These are phyloP conservation scores for Microcebus murinus DNA, from an alignment of 2,113 vertebrate genomes.

Conservation along the genomic window DNA sequence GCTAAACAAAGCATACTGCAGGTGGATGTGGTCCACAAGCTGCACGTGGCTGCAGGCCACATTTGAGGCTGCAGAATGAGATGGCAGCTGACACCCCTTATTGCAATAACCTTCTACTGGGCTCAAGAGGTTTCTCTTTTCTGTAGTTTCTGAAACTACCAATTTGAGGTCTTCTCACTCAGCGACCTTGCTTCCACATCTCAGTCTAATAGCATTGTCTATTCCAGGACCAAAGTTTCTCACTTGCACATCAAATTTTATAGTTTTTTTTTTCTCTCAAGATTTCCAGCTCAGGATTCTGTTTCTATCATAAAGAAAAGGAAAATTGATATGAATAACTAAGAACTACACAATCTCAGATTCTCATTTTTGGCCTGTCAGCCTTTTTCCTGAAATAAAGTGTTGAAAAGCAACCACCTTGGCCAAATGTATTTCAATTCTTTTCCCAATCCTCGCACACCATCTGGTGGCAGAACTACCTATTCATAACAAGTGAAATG, in stretches of 20 bases:
- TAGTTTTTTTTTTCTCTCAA: background rate
- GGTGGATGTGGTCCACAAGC: accelerated
- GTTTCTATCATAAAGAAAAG: background rate
- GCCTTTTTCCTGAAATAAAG: background rate
- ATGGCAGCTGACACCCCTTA: too few species aligned
- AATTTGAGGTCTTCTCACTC: background rate
- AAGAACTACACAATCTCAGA: background rate
- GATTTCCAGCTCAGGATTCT: slow-evolving; percentile 8
- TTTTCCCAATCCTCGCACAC: slow-evolving; percentile 62
- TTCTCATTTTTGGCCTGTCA: background rate
- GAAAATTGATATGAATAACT: background rate
- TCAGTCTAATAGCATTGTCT: background rate
- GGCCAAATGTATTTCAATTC: accelerated
- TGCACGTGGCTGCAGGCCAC: background rate
- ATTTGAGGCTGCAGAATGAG: background rate
- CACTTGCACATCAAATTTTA: background rate
- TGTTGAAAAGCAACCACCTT: background rate
- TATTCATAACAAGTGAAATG: background rate
- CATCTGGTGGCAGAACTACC: slow-evolving; percentile 73
- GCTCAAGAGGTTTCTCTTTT: background rate
- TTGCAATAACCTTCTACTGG: background rate
- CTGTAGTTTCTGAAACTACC: background rate
- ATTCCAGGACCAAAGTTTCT: background rate
- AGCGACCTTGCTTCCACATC: background rate
- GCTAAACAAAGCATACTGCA: background rate